Evolutionary conservation across 2,888 invertebrate genomes (phyloP).

Genomic region (Liposcelis brunnea): DNA sequence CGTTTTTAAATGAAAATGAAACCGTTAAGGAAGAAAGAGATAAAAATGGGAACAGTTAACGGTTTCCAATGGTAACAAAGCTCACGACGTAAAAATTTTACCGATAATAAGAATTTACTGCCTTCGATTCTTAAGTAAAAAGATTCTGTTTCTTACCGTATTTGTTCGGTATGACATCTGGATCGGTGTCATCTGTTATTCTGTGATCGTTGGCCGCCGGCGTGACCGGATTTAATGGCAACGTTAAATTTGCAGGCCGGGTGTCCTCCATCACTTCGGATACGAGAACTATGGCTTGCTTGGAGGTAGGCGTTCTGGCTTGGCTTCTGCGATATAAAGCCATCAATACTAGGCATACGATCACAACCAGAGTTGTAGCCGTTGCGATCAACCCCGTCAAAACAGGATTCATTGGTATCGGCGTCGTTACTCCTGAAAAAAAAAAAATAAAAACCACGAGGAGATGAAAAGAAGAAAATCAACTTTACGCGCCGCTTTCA

Average conservation of each 20-base stretch:
- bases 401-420: slow-evolving; percentile 52
- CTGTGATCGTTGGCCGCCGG: slow-evolving; percentile 17
- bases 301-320: slow-evolving; percentile 16
- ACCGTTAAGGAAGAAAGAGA: slow-evolving; percentile 1
- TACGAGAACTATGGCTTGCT: slow-evolving; percentile 28
- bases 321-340: slow-evolving; percentile 43
- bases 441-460: slow-evolving; percentile 14
- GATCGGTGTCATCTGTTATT: slow-evolving; percentile 50
- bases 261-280: slow-evolving; percentile 27
- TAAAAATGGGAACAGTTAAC: no score
- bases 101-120: neutral
- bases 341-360: slow-evolving; percentile 58
- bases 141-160: no score
- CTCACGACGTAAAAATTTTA: slow-evolving; percentile 3
- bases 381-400: slow-evolving; percentile 59
- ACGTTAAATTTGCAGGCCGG: slow-evolving; percentile 25
- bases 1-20: slow-evolving; percentile 5
- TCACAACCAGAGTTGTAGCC: slow-evolving; percentile 55
- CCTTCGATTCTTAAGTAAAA: slow-evolving; percentile 14
- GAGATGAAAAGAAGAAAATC: no score
- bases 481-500: neutral
- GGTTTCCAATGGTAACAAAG: no score
- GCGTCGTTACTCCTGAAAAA: slow-evolving; percentile 39
- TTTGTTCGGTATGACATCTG: slow-evolving; percentile 75
- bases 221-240: slow-evolving; percentile 32